These are phyloP conservation scores for Scaptomyza graminum DNA, from an alignment of 1,140 invertebrate genomes.

Conservation along the genomic window DNA sequence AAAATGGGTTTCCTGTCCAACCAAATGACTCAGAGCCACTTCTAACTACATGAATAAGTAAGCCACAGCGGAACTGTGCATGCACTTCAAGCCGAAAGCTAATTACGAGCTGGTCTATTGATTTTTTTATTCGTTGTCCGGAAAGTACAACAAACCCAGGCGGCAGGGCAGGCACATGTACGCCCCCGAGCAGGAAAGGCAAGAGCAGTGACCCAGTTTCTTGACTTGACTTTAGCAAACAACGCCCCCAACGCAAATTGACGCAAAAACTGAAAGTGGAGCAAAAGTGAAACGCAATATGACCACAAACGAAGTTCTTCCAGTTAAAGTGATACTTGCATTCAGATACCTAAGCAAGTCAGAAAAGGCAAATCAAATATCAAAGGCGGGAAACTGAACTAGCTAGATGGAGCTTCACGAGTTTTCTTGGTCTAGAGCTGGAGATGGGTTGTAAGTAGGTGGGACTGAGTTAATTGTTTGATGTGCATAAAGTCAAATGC, in stretches of 20 bases:
- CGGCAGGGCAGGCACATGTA: slow-evolving; percentile 6
- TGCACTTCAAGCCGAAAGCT: slow-evolving; percentile 57
- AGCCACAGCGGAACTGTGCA: slow-evolving; percentile 45
- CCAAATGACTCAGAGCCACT: slow-evolving; percentile 34
- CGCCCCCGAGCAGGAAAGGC: slow-evolving; percentile 32
- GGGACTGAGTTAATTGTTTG: slow-evolving; percentile 39
- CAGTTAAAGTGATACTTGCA: slow-evolving; percentile 7
- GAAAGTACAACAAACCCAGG: slow-evolving; percentile 66
- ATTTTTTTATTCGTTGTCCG: slow-evolving; percentile 44
- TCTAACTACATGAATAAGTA: slow-evolving; percentile 2
- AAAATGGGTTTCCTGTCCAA: slow-evolving; percentile 10
- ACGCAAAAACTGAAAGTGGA: slow-evolving; percentile 61
- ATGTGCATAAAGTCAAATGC: slow-evolving; percentile 33
- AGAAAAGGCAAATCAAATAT: slow-evolving; percentile 53
- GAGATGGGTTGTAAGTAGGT: slow-evolving; percentile 1
- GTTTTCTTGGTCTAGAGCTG: neutral
- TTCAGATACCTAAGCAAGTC: slow-evolving; percentile 15
- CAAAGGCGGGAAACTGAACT: slow-evolving; percentile 37
- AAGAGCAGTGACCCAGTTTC: slow-evolving; percentile 66
- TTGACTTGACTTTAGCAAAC: slow-evolving; percentile 31
- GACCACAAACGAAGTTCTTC: slow-evolving; percentile 60
- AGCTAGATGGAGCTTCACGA: slow-evolving; percentile 1
- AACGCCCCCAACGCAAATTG: slow-evolving; percentile 58
- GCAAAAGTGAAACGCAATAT: slow-evolving; percentile 79
- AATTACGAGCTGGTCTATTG: slow-evolving; percentile 65